Percentiles rank a stretch among this genome's conserved stretches.
phyloP scores from a whole-genome alignment of 92 coral and sea anemone genomes.

The Epizoanthus fatuus region DNA sequence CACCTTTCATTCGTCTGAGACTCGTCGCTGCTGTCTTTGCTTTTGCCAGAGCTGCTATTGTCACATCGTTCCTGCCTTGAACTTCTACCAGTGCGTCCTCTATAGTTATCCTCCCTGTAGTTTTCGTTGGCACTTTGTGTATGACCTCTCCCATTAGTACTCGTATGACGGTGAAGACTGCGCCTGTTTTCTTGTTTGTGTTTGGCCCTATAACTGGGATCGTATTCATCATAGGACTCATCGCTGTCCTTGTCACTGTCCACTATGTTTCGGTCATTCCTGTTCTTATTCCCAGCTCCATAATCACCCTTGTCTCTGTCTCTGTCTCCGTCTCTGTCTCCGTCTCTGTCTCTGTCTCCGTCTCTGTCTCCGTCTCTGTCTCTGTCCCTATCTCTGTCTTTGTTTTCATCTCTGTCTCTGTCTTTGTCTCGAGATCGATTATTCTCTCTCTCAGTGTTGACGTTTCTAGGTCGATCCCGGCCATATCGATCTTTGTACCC shows the following conservation, averaged over 20 bases:
- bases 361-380: too few species aligned
- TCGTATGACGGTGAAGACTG: not conserved
- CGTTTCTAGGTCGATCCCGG: constrained; percentile 5
- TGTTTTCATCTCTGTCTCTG: not conserved
- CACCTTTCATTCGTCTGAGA: constrained; percentile 29
- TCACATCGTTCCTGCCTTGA: not conserved
- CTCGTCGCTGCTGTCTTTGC: constrained; percentile 27
- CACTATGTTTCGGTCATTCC: not conserved
- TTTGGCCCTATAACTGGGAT: not conserved
- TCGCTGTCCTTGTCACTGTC: not conserved
- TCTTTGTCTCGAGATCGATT: not conserved
- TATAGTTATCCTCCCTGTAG: not conserved
- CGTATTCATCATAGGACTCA: not conserved
- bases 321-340: too few species aligned
- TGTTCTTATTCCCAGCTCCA: constrained; percentile 5
- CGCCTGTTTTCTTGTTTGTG: not conserved
- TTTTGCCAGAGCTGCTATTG: constrained; percentile 2
- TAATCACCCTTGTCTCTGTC: not conserved
- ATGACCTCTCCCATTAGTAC: not conserved
- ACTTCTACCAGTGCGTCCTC: not conserved
- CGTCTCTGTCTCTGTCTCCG: not conserved
- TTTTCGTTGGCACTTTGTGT: not conserved
- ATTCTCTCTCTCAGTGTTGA: constrained; percentile 2
- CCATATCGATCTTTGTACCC: constrained; percentile 11
- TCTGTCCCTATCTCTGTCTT: too few species aligned